Conservation (phyloP, 2,113 vertebrate genomes). For the Ptilonorhynchus violaceus region DNA sequence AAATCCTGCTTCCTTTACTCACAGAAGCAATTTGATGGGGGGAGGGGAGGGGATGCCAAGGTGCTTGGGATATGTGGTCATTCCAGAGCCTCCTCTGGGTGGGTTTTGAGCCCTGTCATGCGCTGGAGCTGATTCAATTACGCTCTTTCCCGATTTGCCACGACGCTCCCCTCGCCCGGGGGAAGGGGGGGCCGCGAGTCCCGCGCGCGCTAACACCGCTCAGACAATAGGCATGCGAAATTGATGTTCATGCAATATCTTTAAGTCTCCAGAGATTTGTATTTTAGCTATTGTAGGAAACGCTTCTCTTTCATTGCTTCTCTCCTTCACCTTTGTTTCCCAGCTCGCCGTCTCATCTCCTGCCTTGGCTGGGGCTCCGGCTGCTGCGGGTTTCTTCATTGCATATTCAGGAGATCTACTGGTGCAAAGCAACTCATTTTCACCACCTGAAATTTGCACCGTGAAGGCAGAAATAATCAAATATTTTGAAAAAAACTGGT, state of each 20-base stretch:
- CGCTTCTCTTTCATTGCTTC: slow-evolving; percentile 1
- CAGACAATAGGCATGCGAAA: slow-evolving; percentile 46
- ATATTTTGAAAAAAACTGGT: slow-evolving; percentile 49
- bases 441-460: slow-evolving; percentile 43
- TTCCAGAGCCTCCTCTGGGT: neutral
- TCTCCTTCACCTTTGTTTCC: slow-evolving; percentile 57
- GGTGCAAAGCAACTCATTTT: slow-evolving; percentile 57
- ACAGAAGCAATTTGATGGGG: neutral
- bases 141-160: neutral
- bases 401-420: slow-evolving; percentile 62
- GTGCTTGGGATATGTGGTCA: neutral
- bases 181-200: neutral
- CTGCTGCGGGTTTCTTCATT: slow-evolving; percentile 50
- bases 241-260: slow-evolving; percentile 59
- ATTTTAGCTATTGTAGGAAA: slow-evolving; percentile 27
- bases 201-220: neutral
- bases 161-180: neutral
- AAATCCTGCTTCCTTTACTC: neutral
- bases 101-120: neutral
- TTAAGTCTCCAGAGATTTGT: neutral
- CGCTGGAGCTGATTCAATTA: slow-evolving; percentile 23
- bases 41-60: neutral
- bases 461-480: slow-evolving; percentile 57
- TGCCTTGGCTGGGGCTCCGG: slow-evolving; percentile 36
- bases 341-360: slow-evolving; percentile 15